Conservation (phyloP, 2,113 vertebrate genomes). For the Pampusana beccarii region DNA sequence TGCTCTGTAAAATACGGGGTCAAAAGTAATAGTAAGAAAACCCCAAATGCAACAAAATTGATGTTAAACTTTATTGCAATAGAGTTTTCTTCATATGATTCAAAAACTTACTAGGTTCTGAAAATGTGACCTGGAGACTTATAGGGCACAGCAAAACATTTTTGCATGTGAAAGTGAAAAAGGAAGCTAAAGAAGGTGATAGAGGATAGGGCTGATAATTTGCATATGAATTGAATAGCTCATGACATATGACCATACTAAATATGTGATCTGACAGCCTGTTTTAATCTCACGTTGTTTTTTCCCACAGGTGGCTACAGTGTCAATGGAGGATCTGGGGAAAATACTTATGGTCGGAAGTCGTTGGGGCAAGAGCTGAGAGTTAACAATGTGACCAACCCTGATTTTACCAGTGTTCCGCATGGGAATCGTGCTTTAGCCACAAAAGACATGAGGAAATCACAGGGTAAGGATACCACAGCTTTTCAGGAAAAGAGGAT, state of each 20-base stretch:
- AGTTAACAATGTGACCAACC: slow-evolving; percentile 94
- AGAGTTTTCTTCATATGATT: background rate
- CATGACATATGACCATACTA: background rate
- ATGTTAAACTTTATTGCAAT: background rate
- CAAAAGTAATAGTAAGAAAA: background rate
- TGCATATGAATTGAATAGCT: background rate
- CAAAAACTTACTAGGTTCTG: background rate
- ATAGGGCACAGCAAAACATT: background rate
- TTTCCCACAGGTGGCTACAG: slow-evolving; percentile 88
- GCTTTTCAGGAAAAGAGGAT: background rate
- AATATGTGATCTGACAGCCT: background rate
- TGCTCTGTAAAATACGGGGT: background rate
- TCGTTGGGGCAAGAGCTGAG: slow-evolving; percentile 99
- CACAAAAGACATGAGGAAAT: slow-evolving; percentile 99
- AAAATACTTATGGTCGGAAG: slow-evolving; percentile 99
- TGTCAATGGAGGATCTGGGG: slow-evolving; percentile 93
- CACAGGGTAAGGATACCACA: slow-evolving; percentile 85
- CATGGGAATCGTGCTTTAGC: slow-evolving; percentile 99
- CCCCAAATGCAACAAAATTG: background rate
- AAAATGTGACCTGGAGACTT: background rate
- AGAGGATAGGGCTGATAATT: background rate
- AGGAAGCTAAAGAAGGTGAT: background rate
- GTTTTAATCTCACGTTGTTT: background rate
- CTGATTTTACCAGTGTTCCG: slow-evolving; percentile 95
- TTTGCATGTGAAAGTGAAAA: background rate